Evolutionary conservation across 2,888 invertebrate species (phyloP), one percentile per base, ranked within the genome.

Genomic region (Drosophila siamana): DNA sequence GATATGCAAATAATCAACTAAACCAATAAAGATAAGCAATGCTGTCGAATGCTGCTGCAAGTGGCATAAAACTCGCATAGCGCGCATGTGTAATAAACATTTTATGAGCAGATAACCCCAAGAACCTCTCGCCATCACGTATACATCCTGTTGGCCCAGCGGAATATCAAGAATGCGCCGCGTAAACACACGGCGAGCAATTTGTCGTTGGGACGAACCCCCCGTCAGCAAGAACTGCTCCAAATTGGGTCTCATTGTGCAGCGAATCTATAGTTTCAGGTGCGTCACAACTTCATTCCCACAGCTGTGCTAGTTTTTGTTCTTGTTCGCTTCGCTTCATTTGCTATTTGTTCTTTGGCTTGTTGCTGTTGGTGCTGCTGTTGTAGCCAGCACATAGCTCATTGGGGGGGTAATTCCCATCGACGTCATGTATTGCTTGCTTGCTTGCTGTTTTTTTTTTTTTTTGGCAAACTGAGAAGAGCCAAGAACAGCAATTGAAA

Each of bases 291-390:
- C 46, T 50, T 46, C 19, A 52, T 48, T 52, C 57, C 28, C 51
- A 63, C 82, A 87, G 82, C 73, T 87, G 86, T 65, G 47, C 64
- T 50, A 65, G 65, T 68, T 78, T 56, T 26, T 19, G 0, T 9
- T 19, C 8, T 16, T 50, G 0, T 15, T 26, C 13, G 13, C 36
- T 36, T 15, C 36, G 7, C 13, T 38, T 38, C 36, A 38, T 19
- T 41, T 41, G 16, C 9, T 41, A 41, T 13, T 19, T 41, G 15
- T 41, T 30, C 30, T 33, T 33, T 3, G 11, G 11, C 33, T 26
- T 40, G 5, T 19, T 8, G 11, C n/a, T 24, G 9, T 40, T 30
- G 22, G 30, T 43, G 19, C n/a, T 54, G 30, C 0, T 15, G n/a
- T n/a, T 41, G 16, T 40, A 16, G 41, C 30, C 26, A 9, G n/a